Evolutionary conservation across 37 sponge, comb jelly and placozoan species (phyloP), one percentile per base, ranked within the genome.

Genomic region (Beroe ovata): DNA sequence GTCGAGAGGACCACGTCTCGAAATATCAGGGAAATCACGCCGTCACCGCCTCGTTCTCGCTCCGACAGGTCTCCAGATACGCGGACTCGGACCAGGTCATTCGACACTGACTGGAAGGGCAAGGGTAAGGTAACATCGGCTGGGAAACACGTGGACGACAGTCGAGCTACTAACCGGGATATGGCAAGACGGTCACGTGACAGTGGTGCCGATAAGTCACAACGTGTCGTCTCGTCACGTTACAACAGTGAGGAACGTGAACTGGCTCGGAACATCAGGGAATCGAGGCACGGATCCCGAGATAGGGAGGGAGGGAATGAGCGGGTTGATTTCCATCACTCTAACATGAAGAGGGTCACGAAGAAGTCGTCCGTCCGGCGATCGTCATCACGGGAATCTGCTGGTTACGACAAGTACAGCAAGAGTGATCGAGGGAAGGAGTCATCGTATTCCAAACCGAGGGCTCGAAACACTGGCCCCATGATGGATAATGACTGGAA

Each of bases 181-280:
- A 18, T 18, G 1, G 69, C 69, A 6, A 1, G 35, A 8, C 35
- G 69, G 25, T 25, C 35, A 34, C 69, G 36, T 14, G 69, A 66
- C 69, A 29, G n/a, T 4, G 54, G 6, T 11, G 54, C 54, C 54
- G 54, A 47, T 11, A 66, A 66, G 69, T 11, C 30, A 33, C 18
- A 29, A 14, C 69, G 69, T 1, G 69, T 66, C 18, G 69, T 66
- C 1, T 66, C 69, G 19, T 66, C 69, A 1, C 69, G 69, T 1
- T 66, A 66, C 69, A 66, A 66, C 69, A 66, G 69, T 18, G 69
- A 66, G 69, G 69, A 66, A 37, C 33, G 69, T 34, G 69, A 66
- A 30, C 69, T 66, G 25, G 69, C 69, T 4, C 69, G 69, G 33
- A 26, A 66, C 69, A 66, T 66, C 36, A 34, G 69, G 18, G 69